A percentile compares a stretch with the other conserved stretches of the same genome.
phyloP scores from a whole-genome alignment of 2,113 vertebrate species.

The Triplophysa dalaica region DNA sequence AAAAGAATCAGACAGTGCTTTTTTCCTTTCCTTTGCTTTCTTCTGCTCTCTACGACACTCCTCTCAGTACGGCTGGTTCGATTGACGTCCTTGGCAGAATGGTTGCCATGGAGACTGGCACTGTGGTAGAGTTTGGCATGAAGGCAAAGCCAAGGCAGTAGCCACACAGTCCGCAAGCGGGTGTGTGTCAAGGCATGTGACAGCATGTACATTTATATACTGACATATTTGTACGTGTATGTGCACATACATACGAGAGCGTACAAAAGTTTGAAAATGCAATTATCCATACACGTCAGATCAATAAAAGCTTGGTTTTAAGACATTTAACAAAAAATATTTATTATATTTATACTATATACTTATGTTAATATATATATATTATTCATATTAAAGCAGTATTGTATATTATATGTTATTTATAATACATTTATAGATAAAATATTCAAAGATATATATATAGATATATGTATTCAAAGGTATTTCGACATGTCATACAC shows the following conservation, averaged over 20 bases:
- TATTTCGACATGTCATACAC: no score
- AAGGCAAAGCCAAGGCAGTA: slow-evolving; percentile 35
- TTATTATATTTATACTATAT: no score
- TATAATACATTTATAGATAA: no score
- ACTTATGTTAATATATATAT: no score
- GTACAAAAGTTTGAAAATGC: neutral
- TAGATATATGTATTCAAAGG: no score
- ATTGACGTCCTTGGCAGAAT: slow-evolving; percentile 71
- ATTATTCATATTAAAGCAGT: no score
- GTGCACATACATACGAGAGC: neutral
- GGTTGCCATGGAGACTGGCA: slow-evolving; percentile 72
- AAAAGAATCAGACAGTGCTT: slow-evolving; percentile 57
- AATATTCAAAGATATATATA: no score
- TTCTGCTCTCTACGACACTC: slow-evolving; percentile 14
- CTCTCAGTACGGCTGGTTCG: slow-evolving; percentile 58
- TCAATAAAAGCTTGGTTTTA: neutral
- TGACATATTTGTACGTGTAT: neutral
- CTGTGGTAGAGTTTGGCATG: slow-evolving; percentile 62
- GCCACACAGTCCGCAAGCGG: slow-evolving; percentile 15
- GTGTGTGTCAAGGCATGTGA: slow-evolving; percentile 18
- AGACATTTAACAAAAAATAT: neutral
- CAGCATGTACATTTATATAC: slow-evolving; percentile 18
- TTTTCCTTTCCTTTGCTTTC: neutral
- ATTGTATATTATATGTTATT: no score
- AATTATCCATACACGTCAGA: neutral